phyloP scores from a whole-genome alignment of 2,797 vertebrate genomes.

The Sebastes cheni region DNA sequence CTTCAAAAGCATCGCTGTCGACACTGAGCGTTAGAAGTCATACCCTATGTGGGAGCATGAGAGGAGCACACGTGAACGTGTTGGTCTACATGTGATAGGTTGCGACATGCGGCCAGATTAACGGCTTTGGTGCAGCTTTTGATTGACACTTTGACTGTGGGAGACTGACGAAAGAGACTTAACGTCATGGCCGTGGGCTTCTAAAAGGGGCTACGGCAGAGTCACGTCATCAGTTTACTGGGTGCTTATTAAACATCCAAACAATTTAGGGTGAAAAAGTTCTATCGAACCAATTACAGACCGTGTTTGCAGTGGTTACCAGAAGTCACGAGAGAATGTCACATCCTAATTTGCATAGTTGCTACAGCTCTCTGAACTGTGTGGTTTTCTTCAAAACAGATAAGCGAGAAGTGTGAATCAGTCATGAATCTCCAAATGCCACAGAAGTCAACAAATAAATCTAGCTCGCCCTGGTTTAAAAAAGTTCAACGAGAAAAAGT shows the following conservation, averaged over 20 bases:
- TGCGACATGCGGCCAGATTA: constrained; percentile 4
- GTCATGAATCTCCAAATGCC: background rate
- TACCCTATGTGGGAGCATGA: background rate
- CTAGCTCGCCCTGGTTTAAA: background rate
- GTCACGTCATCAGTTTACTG: background rate
- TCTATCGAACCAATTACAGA: background rate
- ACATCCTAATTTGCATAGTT: background rate
- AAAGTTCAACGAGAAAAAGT: background rate
- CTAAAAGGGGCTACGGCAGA: no score
- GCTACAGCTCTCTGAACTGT: background rate
- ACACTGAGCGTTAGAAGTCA: constrained; percentile 5
- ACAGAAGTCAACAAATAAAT: background rate
- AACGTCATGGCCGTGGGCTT: background rate
- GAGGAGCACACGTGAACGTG: background rate
- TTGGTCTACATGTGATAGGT: constrained; percentile 22
- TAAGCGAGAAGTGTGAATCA: background rate
- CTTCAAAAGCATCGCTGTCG: constrained; percentile 44
- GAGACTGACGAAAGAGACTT: background rate
- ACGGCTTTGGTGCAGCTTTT: background rate
- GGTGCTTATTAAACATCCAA: background rate
- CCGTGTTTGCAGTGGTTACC: background rate
- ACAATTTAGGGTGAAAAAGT: background rate
- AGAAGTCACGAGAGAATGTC: background rate
- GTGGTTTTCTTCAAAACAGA: background rate
- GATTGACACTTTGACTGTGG: background rate